Base-by-base conservation (phyloP, 2,797 vertebrate species). In the Mormyrus proboscirostris region DNA sequence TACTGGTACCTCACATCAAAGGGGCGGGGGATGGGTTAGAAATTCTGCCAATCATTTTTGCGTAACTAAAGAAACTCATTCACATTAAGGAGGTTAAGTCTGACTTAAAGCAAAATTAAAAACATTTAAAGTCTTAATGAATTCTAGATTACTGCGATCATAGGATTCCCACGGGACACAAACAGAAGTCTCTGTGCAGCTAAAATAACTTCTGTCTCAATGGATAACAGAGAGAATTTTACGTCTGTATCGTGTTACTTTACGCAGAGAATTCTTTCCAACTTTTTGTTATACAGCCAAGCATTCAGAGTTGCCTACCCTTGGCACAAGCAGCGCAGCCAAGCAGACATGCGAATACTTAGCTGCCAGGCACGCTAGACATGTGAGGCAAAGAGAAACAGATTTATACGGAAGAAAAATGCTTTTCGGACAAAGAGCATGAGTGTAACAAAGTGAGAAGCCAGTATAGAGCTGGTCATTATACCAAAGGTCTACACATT, bases 61-160 rank as follows among this genome's bases (percentile, higher is more conserved):
- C 7, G 16, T 14, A 87, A 59, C 86, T 41, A 41, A 38, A 62
- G 49, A 87, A 59, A 87, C 7, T 25, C 33, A 8, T n/a, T 41
- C 14, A 59, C 29, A n/a, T 33, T 62, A 44, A 44, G 29, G 19
- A 59, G 86, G 51, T 38, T 10, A 59, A 86, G 51, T 86, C 29
- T 19, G 85, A 51, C 51, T 57, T 57, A 57, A 57, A 53, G 83
- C 83, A 51, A 53, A 85, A 29, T 51, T 50, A 85, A 85, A 85
- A 85, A 85, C 22, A 87, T 87, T 57, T 19, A 62, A 87, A 86
- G 85, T 50, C n/a, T 55, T 53, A 38, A 86, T 86, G 47, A 55
- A 87, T 87, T 87, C 55, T 57, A 38, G 50, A 87, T 57, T 49
- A 19, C 47, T 16, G 47, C 50, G 6, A 25, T n/a, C 14, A n/a